Base-by-base conservation (phyloP, 92 coral and sea anemone genomes). In the Zoanthus gigantus region DNA sequence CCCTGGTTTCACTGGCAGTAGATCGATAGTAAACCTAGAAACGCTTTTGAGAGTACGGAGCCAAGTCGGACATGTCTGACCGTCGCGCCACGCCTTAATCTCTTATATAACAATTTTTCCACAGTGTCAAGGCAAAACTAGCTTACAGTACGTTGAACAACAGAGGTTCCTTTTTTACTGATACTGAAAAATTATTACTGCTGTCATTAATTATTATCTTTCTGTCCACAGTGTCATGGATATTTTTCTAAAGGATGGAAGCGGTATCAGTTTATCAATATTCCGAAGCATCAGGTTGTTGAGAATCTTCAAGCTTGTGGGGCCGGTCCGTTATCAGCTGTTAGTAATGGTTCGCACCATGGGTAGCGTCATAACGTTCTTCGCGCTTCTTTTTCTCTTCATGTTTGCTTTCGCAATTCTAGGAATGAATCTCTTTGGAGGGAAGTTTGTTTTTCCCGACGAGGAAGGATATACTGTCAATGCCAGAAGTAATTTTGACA, bases 371-470 rank as follows among this genome's bases (percentile, higher is more conserved):
- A 93, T 97, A 73, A 97, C 99, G 3, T 97, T 97, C 89, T 92
- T 94, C 45, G 98, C 98, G 16, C 94, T 97, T 17, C 90, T 97
- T 44, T 97, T 93, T 80, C 96, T 97, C 2, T 97, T 97, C 88
- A 97, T 97, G 95, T 97, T 97, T 83, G 95, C 99, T 13, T 97
- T 97, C 61, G 98, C 98, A 28, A 96, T 97, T 52, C 99, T 97
- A 45, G 99, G 99, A 2, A 97, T 97, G 99, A 95, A 94, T 67
- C 87, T 97, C 44, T 97, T 97, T 81, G 99, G 99, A 16, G 99
- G 98, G 53, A 92, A 92, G 87, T 94, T 97, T 56, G 72, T 72
- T 17, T 96, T 97, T 57, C 88, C 56, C 11, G 75, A 86, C 88
- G 93, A 92, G 4, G 90, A 95, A 31, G 94, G 96, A 37, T 58